Conservation (phyloP, 2,888 invertebrate genomes). For the Drosophila koepferae region DNA sequence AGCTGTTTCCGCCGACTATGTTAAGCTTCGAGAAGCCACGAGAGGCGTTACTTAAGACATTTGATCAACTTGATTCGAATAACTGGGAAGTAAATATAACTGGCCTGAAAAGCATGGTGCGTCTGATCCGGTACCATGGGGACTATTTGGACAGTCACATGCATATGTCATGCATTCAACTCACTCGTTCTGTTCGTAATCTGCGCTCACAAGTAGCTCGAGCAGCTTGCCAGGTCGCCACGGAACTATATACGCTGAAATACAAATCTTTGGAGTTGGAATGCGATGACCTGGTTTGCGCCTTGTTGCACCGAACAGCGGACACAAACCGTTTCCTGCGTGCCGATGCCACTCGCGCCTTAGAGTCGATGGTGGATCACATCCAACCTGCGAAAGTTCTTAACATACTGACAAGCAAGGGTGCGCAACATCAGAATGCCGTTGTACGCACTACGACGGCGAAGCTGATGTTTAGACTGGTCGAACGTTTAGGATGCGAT, state of each 20-base stretch:
- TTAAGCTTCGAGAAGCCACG: constrained; percentile 88
- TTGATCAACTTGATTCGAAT: constrained; percentile 89
- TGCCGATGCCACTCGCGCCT: constrained; percentile 92
- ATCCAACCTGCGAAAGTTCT: constrained; percentile 90
- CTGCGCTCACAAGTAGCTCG: constrained; percentile 96
- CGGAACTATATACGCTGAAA: constrained; percentile 91
- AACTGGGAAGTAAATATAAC: constrained; percentile 93
- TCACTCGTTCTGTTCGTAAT: constrained; percentile 93
- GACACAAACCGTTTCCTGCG: constrained; percentile 97
- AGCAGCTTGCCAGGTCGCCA: constrained; percentile 93
- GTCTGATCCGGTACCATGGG: constrained; percentile 89
- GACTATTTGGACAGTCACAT: constrained; percentile 88
- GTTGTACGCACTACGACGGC: constrained; percentile 94
- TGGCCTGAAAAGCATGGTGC: constrained; percentile 89
- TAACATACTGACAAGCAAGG: constrained; percentile 89
- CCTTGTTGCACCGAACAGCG: constrained; percentile 94
- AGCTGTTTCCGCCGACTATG: constrained; percentile 82
- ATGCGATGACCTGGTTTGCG: constrained; percentile 93
- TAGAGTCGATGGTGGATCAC: constrained; percentile 93
- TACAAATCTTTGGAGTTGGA: constrained; percentile 89
- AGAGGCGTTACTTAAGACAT: constrained; percentile 88
- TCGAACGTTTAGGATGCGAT: constrained; percentile 90
- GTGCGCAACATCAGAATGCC: constrained; percentile 93
- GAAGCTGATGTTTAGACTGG: constrained; percentile 90
- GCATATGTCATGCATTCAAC: constrained; percentile 89